Evolutionary conservation across 2,888 invertebrate genomes (phyloP).

Genomic region (Idaea aversata): DNA sequence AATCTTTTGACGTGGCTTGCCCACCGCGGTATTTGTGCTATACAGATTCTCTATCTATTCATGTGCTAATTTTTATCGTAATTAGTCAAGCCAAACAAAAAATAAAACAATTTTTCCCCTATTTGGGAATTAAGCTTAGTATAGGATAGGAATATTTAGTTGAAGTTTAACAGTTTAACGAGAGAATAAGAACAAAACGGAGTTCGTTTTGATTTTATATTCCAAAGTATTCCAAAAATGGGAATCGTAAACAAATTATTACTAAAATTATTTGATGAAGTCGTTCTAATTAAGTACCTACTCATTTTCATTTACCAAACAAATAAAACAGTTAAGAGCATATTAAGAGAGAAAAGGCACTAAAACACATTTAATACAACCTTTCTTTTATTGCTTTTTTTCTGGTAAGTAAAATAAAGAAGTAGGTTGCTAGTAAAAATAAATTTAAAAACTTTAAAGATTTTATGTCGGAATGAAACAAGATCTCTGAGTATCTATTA

Average conservation of each 20-base stretch:
- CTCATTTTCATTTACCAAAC: not conserved
- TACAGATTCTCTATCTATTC: no score
- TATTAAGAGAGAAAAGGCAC: not conserved
- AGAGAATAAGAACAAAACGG: no score
- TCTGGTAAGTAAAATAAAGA: not conserved
- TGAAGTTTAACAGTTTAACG: no score
- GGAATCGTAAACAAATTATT: not conserved
- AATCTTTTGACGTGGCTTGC: no score
- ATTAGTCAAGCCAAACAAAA: no score
- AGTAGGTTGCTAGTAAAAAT: not conserved
- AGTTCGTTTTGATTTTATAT: not conserved
- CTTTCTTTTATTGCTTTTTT: conserved; percentile 2
- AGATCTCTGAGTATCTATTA: conserved; percentile 37
- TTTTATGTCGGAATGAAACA: conserved; percentile 19
- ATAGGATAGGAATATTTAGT: no score
- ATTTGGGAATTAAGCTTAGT: no score
- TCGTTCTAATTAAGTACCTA: not conserved
- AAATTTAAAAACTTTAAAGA: conserved; percentile 13
- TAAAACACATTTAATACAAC: not conserved
- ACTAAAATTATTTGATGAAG: not conserved
- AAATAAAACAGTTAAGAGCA: not conserved
- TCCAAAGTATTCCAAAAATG: not conserved
- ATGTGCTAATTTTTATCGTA: no score
- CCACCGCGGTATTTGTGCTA: no score
- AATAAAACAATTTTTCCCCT: no score